These are phyloP conservation scores for Hyperoplus immaculatus DNA, from an alignment of 2,797 vertebrate species.

Conservation along the genomic window DNA sequence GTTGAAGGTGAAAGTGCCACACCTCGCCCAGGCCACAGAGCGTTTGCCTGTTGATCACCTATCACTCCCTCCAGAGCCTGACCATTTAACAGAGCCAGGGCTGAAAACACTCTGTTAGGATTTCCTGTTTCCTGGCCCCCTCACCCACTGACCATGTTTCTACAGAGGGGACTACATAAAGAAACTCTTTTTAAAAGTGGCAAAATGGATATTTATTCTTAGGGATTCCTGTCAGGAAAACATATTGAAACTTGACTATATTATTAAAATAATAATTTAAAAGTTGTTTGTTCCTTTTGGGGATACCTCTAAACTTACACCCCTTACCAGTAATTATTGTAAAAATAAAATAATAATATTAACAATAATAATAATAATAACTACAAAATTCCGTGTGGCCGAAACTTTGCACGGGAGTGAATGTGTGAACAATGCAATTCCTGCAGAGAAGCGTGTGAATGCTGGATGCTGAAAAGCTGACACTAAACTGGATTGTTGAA, in stretches of 20 bases:
- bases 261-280: background rate
- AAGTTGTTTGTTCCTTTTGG: background rate
- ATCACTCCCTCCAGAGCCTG: conserved; percentile 9
- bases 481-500: too few species aligned
- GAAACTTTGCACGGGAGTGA: too few species aligned
- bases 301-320: background rate
- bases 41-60: conserved; percentile 18
- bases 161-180: conserved; percentile 2
- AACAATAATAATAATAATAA: too few species aligned
- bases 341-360: too few species aligned
- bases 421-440: too few species aligned
- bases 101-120: conserved; percentile 48
- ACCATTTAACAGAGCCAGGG: conserved; percentile 34
- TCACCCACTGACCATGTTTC: conserved; percentile 33
- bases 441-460: too few species aligned
- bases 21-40: conserved; percentile 46
- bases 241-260: background rate
- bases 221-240: background rate
- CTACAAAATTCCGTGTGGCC: too few species aligned
- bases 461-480: too few species aligned
- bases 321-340: background rate
- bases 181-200: conserved; percentile 4
- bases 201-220: background rate
- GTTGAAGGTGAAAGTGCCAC: conserved; percentile 38
- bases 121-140: conserved; percentile 66